These are phyloP conservation scores for Danio albolineatus DNA, from an alignment of 2,797 vertebrate genomes.

Conservation along the genomic window DNA sequence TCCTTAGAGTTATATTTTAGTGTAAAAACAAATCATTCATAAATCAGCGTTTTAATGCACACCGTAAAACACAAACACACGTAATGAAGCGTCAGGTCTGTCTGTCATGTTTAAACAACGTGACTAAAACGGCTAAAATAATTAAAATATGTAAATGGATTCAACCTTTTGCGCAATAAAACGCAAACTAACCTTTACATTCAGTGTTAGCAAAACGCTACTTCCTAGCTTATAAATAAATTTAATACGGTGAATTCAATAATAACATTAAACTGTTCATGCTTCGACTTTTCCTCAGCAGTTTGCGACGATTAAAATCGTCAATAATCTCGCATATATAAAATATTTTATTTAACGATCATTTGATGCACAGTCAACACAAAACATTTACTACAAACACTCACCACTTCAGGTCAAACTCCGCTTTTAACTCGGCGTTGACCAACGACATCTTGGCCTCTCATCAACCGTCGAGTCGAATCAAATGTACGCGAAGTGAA, in stretches of 20 bases:
- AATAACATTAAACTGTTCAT: not conserved
- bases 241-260: not conserved
- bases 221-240: not conserved
- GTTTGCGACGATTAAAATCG: not conserved
- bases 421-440: not conserved
- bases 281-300: not conserved
- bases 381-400: not conserved
- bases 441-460: not conserved
- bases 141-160: not conserved
- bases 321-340: not conserved
- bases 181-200: not conserved
- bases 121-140: no score
- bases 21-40: no score
- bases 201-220: not conserved
- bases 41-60: no score
- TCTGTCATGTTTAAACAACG: no score
- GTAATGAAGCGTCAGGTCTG: not conserved
- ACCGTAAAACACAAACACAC: no score
- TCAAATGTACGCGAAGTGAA: not conserved
- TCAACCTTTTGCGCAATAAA: not conserved
- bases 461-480: not conserved
- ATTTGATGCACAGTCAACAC: not conserved
- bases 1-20: no score
- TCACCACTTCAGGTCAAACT: slow-evolving; percentile 13
- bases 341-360: not conserved